These are phyloP conservation scores for Helleia helle DNA, from an alignment of 2,888 invertebrate genomes.

Conservation along the genomic window DNA sequence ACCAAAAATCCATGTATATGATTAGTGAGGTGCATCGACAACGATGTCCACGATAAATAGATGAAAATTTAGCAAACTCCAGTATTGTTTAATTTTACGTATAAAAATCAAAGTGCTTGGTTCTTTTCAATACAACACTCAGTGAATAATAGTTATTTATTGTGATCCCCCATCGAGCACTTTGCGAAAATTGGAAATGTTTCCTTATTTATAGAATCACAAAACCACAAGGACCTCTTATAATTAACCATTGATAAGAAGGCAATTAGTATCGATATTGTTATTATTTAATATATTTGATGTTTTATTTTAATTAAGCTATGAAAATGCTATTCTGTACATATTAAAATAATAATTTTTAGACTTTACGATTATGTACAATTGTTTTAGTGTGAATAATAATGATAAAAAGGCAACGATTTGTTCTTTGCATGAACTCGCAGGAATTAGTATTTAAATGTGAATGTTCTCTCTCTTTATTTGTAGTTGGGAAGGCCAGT, in stretches of 20 bases:
- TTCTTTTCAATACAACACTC: constrained; percentile 16
- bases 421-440: constrained; percentile 42
- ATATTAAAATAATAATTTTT: constrained; percentile 64
- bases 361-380: constrained; percentile 66
- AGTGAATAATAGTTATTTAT: background rate
- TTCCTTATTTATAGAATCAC: constrained; percentile 35
- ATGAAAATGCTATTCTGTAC: constrained; percentile 68
- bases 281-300: constrained; percentile 75
- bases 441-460: constrained; percentile 48
- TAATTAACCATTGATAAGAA: constrained; percentile 74
- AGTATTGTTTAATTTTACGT: constrained; percentile 10
- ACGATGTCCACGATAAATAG: constrained; percentile 40
- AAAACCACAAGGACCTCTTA: constrained; percentile 75
- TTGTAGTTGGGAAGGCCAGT: constrained; percentile 66
- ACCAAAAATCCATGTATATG: constrained; percentile 71
- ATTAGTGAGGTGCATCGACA: constrained; percentile 57
- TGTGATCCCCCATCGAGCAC: constrained; percentile 3
- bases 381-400: constrained; percentile 74
- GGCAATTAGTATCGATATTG: constrained; percentile 72
- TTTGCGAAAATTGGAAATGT: constrained; percentile 6
- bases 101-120: constrained; percentile 38
- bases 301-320: constrained; percentile 72
- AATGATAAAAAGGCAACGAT: constrained; percentile 59
- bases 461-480: constrained; percentile 45
- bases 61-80: constrained; percentile 11